Percentiles rank a stretch among this genome's conserved stretches.
Conservation (phyloP, 1,140 invertebrate genomes). For the Calephelis virginiensis region DNA sequence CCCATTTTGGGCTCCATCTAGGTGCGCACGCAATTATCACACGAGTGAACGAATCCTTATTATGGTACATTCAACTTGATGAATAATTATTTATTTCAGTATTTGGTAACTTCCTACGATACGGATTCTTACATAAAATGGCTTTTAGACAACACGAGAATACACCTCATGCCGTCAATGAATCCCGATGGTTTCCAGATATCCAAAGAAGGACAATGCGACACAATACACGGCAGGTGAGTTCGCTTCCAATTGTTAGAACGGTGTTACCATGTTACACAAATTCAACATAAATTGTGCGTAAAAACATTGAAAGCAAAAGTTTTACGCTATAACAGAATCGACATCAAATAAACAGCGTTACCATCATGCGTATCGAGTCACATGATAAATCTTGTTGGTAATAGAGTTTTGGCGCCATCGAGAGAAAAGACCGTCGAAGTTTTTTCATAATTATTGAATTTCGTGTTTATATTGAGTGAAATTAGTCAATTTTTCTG, state of each 20-base stretch:
- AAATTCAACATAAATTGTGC: background rate
- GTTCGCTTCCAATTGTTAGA: background rate
- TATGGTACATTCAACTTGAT: background rate
- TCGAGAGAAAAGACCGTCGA: no score
- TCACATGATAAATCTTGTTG: no score
- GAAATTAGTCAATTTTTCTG: no score
- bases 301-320: background rate
- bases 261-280: background rate
- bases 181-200: constrained; percentile 95
- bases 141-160: constrained; percentile 92
- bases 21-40: no score
- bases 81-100: constrained; percentile 73
- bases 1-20: no score
- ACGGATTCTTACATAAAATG: constrained; percentile 89
- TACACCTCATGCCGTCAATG: constrained; percentile 95
- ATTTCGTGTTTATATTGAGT: no score
- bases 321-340: no score
- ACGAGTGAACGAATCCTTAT: no score
- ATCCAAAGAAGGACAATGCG: constrained; percentile 91
- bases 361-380: no score
- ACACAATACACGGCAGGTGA: constrained; percentile 89
- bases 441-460: no score
- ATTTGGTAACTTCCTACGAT: constrained; percentile 90
- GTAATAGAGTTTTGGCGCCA: no score
- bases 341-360: no score